These are phyloP conservation scores for Stichodactyla mertensii DNA, from an alignment of 64 coral and sea anemone genomes.

Conservation along the genomic window DNA sequence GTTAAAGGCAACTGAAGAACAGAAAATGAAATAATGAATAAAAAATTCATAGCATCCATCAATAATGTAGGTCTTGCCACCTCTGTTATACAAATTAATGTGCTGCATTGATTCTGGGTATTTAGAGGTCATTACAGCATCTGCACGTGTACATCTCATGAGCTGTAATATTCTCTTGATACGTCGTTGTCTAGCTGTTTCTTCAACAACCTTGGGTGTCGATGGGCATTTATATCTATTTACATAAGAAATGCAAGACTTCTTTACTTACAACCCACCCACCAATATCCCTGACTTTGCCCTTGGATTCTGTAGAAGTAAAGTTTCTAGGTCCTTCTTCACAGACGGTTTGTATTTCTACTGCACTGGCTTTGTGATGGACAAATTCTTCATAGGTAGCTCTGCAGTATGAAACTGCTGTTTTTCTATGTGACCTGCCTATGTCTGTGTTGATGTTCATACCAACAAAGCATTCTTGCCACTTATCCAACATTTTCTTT, in stretches of 20 bases:
- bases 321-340: not conserved
- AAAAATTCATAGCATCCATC: constrained; percentile 25
- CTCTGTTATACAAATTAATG: constrained; percentile 17
- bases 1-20: too few relatives aligned
- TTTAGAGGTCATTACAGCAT: not conserved
- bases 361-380: too few relatives aligned
- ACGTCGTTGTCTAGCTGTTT: not conserved
- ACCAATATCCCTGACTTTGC: not conserved
- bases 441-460: too few relatives aligned
- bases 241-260: not conserved
- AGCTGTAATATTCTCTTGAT: too few relatives aligned
- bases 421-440: too few relatives aligned
- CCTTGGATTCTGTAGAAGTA: not conserved
- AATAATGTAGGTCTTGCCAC: constrained; percentile 15
- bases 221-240: not conserved
- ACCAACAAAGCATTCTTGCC: too few relatives aligned
- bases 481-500: too few relatives aligned
- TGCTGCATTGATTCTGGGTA: constrained; percentile 8
- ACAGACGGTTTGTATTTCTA: too few relatives aligned
- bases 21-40: too few relatives aligned
- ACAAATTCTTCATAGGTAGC: too few relatives aligned
- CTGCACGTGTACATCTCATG: not conserved
- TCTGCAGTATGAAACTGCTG: too few relatives aligned
- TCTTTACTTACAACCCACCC: constrained; percentile 25
- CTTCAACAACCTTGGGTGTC: not conserved